These are phyloP conservation scores for Pseudopodoces humilis DNA, from an alignment of 2,113 vertebrate species.

Conservation along the genomic window DNA sequence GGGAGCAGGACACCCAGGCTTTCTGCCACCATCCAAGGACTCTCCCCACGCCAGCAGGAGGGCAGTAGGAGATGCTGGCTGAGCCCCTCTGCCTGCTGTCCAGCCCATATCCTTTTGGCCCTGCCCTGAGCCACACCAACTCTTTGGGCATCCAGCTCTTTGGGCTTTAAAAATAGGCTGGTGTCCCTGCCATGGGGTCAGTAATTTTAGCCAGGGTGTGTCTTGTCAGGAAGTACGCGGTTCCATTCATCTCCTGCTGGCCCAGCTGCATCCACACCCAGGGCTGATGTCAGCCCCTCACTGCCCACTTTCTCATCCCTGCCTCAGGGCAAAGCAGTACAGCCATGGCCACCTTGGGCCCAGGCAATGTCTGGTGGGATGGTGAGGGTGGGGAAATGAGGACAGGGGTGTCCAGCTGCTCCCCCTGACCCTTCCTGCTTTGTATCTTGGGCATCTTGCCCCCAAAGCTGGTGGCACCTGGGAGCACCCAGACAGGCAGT, in stretches of 20 bases:
- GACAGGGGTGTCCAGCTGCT: not conserved
- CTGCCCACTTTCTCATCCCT: not conserved
- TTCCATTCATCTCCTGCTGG: not conserved
- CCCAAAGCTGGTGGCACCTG: not conserved
- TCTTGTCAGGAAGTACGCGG: rapidly evolving
- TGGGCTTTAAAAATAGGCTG: constrained; percentile 39
- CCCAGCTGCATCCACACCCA: rapidly evolving
- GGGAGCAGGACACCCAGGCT: not conserved
- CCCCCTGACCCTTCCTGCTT: not conserved
- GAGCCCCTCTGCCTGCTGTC: not conserved
- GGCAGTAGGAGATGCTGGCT: not conserved
- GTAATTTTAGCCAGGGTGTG: constrained; percentile 38
- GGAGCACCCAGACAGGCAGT: not conserved
- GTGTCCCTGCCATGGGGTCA: not conserved
- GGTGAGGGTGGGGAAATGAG: not conserved
- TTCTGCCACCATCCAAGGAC: not conserved
- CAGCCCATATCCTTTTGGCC: not conserved
- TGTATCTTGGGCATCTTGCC: not conserved
- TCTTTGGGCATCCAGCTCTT: not conserved
- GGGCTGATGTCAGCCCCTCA: not conserved
- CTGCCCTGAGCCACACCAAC: not conserved
- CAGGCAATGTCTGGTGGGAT: rapidly evolving
- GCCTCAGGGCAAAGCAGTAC: rapidly evolving
- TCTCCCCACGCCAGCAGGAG: rapidly evolving
- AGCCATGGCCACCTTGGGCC: not conserved